Conservation (phyloP, 1,140 invertebrate genomes). For the Hyphantria cunea region DNA sequence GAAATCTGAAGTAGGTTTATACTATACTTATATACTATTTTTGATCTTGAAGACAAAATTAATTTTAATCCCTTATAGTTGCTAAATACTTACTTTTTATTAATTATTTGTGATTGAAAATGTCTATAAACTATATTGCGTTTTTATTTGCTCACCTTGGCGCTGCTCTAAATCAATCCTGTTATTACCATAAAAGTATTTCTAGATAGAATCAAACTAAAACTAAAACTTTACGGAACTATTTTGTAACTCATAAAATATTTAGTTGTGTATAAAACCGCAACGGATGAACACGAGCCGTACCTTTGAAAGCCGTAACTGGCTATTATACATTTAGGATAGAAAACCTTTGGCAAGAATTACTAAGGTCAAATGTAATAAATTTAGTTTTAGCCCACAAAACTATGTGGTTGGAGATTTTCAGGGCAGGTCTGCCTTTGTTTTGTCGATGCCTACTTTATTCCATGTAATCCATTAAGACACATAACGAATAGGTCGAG, state of each 20-base stretch:
- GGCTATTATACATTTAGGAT: conserved; percentile 60
- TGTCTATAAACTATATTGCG: too few relatives aligned
- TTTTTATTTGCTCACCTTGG: too few relatives aligned
- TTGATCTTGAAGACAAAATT: too few relatives aligned
- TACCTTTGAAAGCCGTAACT: conserved; percentile 69
- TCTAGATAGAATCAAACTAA: conserved; percentile 41
- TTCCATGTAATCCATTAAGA: conserved; percentile 77
- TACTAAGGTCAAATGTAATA: conserved; percentile 78
- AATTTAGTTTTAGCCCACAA: conserved; percentile 75
- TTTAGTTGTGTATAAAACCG: conserved; percentile 70
- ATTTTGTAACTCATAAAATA: conserved; percentile 75
- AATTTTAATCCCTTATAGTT: too few relatives aligned
- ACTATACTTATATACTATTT: too few relatives aligned
- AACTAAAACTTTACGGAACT: conserved; percentile 55
- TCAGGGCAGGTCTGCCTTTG: conserved; percentile 63
- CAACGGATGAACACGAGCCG: conserved; percentile 51
- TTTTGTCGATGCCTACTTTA: conserved; percentile 76
- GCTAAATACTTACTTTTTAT: too few relatives aligned
- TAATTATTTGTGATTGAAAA: too few relatives aligned
- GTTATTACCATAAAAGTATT: conserved; percentile 24
- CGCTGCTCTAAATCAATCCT: conserved; percentile 1
- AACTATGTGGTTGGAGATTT: conserved; percentile 76
- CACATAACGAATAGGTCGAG: conserved; percentile 67
- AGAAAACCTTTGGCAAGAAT: conserved; percentile 72
- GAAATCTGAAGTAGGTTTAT: too few relatives aligned